Conservation (phyloP, 2,888 invertebrate genomes). For the Drosophila mayaguana region DNA sequence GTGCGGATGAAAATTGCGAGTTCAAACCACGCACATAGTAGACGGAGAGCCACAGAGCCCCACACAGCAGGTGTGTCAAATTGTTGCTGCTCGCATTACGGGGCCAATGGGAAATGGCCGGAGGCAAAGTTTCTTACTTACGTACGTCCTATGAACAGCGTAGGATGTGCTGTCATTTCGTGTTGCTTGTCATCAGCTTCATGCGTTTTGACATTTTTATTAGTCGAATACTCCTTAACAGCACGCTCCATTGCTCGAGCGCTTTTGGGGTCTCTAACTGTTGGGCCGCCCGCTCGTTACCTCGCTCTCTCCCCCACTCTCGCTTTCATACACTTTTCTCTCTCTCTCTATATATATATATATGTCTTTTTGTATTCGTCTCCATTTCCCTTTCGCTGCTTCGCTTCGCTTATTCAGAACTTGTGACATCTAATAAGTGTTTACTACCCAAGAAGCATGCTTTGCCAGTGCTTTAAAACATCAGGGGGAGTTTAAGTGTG, state of each 20-base stretch:
- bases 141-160: conserved; percentile 12
- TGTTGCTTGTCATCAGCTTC: conserved; percentile 81
- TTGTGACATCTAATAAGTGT: conserved; percentile 77
- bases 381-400: not conserved
- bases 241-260: conserved; percentile 78
- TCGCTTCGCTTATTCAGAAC: conserved; percentile 8
- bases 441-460: conserved; percentile 65
- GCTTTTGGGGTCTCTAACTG: conserved; percentile 14
- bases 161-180: conserved; percentile 57
- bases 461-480: conserved; percentile 65
- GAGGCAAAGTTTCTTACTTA: conserved; percentile 16
- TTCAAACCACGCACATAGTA: conserved; percentile 24
- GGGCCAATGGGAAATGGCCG: conserved; percentile 29
- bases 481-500: conserved; percentile 15
- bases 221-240: conserved; percentile 79
- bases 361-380: conserved; percentile 4
- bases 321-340: not conserved
- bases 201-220: conserved; percentile 82
- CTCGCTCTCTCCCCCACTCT: conserved; percentile 4
- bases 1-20: conserved; percentile 27
- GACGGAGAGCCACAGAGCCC: not conserved
- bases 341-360: not conserved
- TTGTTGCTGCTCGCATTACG: conserved; percentile 63
- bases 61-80: conserved; percentile 75
- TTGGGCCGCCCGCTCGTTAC: not conserved